Conservation (phyloP, 2,797 vertebrate genomes). For the Saxicola maurus region DNA sequence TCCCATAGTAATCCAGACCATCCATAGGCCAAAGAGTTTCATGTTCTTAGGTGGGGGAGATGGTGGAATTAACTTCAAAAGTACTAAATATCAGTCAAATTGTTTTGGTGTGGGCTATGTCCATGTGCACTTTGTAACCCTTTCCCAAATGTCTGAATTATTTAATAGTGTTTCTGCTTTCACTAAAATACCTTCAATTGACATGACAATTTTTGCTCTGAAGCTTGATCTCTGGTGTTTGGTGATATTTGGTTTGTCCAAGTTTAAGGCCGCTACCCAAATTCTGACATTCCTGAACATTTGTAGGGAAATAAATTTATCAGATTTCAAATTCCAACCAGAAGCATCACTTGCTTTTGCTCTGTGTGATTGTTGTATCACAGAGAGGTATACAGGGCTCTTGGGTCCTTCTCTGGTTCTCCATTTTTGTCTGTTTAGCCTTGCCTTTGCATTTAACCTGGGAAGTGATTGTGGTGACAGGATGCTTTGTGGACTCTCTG, state of each 20-base stretch:
- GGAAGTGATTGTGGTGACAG: not conserved
- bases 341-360: not conserved
- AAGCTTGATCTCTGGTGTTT: not conserved
- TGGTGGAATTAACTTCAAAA: not conserved
- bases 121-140: not conserved
- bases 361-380: rapidly evolving
- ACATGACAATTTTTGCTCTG: not conserved
- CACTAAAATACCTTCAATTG: not conserved
- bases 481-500: not conserved
- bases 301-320: not conserved
- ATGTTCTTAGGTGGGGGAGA: not conserved
- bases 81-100: not conserved
- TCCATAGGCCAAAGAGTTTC: not conserved
- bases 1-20: not conserved
- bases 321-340: not conserved
- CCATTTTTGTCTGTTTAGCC: not conserved
- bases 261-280: not conserved
- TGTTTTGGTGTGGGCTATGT: not conserved
- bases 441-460: not conserved
- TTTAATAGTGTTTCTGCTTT: not conserved
- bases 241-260: not conserved
- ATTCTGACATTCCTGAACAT: not conserved
- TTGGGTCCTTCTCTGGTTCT: not conserved
- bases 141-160: not conserved
- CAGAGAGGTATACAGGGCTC: not conserved